Conservation (phyloP, 2,113 vertebrate species). For the Triplophysa dalaica region DNA sequence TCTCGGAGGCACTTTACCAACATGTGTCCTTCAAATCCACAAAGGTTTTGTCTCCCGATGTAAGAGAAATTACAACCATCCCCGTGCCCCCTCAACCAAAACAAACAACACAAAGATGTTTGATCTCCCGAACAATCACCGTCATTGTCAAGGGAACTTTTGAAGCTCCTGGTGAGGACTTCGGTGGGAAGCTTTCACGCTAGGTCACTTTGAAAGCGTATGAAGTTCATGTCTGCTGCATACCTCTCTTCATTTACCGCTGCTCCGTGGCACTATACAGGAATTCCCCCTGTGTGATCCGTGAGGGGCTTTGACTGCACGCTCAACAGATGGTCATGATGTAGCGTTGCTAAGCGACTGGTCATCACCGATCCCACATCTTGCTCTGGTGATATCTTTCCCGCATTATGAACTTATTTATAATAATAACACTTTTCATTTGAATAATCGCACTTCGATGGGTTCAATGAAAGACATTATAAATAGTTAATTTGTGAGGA, state of each 20-base stretch:
- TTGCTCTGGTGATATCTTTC: slow-evolving; percentile 39
- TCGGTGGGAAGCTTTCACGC: slow-evolving; percentile 17
- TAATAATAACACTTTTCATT: slow-evolving; percentile 43
- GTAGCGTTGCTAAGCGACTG: slow-evolving; percentile 78
- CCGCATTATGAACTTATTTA: slow-evolving; percentile 41
- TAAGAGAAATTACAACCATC: slow-evolving; percentile 30
- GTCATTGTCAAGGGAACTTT: slow-evolving; percentile 47
- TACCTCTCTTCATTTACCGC: slow-evolving; percentile 26
- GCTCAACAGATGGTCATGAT: slow-evolving; percentile 77
- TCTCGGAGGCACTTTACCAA: slow-evolving; percentile 52
- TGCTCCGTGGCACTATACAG: slow-evolving; percentile 50
- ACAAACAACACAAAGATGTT: slow-evolving; percentile 46
- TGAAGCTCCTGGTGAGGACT: slow-evolving; percentile 29
- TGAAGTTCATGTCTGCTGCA: slow-evolving; percentile 24
- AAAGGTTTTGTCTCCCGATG: slow-evolving; percentile 50
- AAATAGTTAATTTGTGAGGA: not conserved
- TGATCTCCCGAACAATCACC: slow-evolving; percentile 45
- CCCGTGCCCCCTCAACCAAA: slow-evolving; percentile 29
- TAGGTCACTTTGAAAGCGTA: slow-evolving; percentile 40
- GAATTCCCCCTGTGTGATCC: slow-evolving; percentile 69
- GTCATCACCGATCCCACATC: slow-evolving; percentile 69
- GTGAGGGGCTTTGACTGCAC: slow-evolving; percentile 60
- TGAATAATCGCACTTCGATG: slow-evolving; percentile 31
- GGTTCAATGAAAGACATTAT: slow-evolving; percentile 7
- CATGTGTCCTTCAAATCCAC: slow-evolving; percentile 47